Evolutionary conservation across 2,797 vertebrate species (phyloP), one percentile per base, ranked within the genome.

Genomic region (Anolis apletophallus): DNA sequence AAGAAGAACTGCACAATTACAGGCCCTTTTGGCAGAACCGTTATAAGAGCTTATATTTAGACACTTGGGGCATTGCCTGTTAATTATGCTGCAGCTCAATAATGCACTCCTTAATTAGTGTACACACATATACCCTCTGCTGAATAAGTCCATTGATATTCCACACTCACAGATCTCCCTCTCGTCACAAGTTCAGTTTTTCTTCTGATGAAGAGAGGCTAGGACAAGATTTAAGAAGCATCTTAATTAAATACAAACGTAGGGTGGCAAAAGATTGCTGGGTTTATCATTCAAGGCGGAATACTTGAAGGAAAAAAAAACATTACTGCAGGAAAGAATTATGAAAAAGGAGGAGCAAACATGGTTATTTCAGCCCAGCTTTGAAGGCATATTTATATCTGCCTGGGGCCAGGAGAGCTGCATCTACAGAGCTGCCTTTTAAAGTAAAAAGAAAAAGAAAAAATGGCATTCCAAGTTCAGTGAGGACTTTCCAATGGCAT

Each of bases 41-140:
- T 75, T 73, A 86, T 32, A 72, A 87, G 36, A 83, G 85, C 86
- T 78, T 83, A 83, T 83, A 87, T 83, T 83, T 61, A 87, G 80
- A 83, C 86, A 78, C 80, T 83, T 36, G 86, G 85, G 80, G 86
- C 86, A 78, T 19, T 1, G 86, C 80, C 64, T 71, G 86, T 87
- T 87, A 87, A 87, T 87, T 87, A 87, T 87, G 73, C 86, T 14
- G 64, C 36, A 1, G 80, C 86, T 83, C 80, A 83, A 83, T n/a
- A 82, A 87, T 77, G 85, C 85, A 77, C 80, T 82, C 61, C 85
- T 87, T 87, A 87, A 87, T 87, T 87, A 87, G 86, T 87, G 80
- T 87, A 87, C 80, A 83, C 67, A 77, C 85, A 87, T 82, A 83
- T 36, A 78, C 61, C 11, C 80, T 78, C 86, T 19, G 12, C 80